Percentiles rank a stretch among this genome's conserved stretches.
phyloP scores from a whole-genome alignment of 2,797 vertebrate species.

The Apogon talboti region DNA sequence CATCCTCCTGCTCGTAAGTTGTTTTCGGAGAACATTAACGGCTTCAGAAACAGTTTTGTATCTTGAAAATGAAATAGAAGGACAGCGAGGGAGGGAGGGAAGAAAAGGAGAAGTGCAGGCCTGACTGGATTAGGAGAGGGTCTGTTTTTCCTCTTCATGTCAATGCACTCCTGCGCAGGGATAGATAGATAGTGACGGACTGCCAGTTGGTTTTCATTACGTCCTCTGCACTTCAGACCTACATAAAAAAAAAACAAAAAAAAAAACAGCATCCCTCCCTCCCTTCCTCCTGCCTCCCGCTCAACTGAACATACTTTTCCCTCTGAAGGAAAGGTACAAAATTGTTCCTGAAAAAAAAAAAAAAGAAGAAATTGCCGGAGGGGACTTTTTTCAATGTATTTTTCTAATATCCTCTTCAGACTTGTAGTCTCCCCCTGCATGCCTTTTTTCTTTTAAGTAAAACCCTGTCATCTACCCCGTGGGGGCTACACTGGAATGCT shows the following conservation, averaged over 20 bases:
- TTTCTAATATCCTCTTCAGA: constrained; percentile 89
- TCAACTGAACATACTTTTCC: constrained; percentile 55
- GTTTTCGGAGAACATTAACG: constrained; percentile 30
- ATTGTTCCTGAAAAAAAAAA: constrained; percentile 79
- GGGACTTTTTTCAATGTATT: constrained; percentile 80
- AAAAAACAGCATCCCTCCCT: constrained; percentile 37
- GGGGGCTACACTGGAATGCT: constrained; percentile 80
- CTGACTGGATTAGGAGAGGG: constrained; percentile 71
- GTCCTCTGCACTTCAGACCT: constrained; percentile 71
- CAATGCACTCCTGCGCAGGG: constrained; percentile 64
- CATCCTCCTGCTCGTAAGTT: constrained; percentile 3
- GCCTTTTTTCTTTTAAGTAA: constrained; percentile 82
- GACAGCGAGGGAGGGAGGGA: constrained; percentile 26
- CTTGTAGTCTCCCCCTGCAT: constrained; percentile 77
- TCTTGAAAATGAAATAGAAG: constrained; percentile 57
- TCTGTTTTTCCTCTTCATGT: constrained; percentile 78
- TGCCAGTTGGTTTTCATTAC: constrained; percentile 87
- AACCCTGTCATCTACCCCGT: constrained; percentile 81
- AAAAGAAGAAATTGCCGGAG: constrained; percentile 76
- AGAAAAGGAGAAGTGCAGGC: constrained; percentile 54
- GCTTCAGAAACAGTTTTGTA: constrained; percentile 53
- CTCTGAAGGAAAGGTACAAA: constrained; percentile 80
- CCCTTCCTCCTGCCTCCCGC: constrained; percentile 52
- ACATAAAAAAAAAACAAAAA: constrained; percentile 50
- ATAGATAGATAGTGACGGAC: constrained; percentile 84